Evolutionary conservation across 1,140 invertebrate genomes (phyloP), one percentile per base, ranked within the genome.

Genomic region (Drosophila pruinosa): DNA sequence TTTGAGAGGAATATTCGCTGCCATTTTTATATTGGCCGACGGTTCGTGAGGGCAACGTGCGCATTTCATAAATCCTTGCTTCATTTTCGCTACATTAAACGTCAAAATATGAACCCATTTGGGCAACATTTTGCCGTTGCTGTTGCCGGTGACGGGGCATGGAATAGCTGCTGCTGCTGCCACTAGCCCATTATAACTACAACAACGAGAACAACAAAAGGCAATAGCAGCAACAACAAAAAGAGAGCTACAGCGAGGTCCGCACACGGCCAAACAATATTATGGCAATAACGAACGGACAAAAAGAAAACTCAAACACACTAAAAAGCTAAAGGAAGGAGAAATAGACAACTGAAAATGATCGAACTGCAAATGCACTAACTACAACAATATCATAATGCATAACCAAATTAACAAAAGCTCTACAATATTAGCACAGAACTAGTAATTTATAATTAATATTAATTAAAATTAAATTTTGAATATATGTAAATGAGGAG

Each of bases 51-150:
- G 82, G 82, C 75, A 86, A 88, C 75, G 67, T 72, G 82, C 82
- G 58, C 82, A 78, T 88, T 88, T 72, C 83, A 88, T 88, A 88
- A 88, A 88, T 88, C 82, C 64, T 71, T 43, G 75, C 82, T 89
- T 88, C 83, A 88, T 88, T 88, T 89, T 88, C 83, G 82, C 83
- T 88, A 88, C 82, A 88, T 89, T 88, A 78, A 88, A 89, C 82
- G 83, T 78, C 83, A 76, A 88, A 88, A 89, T 88, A 88, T 88
- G 83, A 88, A 88, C 82, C 82, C 83, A 88, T 88, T 88, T 88
- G 72, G 63, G 78, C 76, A 89, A 78, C 83, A 82, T 88, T 86
- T 81, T 72, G 36, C 47, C 62, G 71, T 15, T 65, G 28, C 67
- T 41, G 4, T 21, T 43, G 15, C 39, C 15, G 14, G 7, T 41